A percentile compares a stretch with the other conserved stretches of the same genome.
Conservation (phyloP, 2,113 vertebrate species). For the Nibea albiflora region DNA sequence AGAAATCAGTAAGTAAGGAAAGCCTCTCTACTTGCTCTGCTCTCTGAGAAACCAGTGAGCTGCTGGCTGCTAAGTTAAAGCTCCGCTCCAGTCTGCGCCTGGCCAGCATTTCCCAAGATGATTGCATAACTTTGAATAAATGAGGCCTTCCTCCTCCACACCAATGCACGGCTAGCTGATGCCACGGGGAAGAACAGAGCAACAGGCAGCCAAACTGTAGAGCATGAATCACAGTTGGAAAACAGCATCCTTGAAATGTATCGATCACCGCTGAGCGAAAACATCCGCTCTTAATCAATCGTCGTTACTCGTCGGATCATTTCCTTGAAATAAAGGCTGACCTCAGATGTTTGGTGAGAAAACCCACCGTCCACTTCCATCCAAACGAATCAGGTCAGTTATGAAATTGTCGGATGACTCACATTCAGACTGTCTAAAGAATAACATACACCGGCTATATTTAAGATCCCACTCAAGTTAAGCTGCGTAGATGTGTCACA, state of each 20-base stretch:
- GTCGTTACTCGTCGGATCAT: not conserved
- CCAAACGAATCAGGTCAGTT: not conserved
- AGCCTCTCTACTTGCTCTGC: constrained; percentile 56
- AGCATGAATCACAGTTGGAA: constrained; percentile 60
- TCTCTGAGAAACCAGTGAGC: constrained; percentile 58
- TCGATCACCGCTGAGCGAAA: constrained; percentile 23
- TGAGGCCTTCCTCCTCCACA: constrained; percentile 81
- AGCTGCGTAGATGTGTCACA: not conserved
- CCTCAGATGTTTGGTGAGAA: not conserved
- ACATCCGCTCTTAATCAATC: constrained; percentile 35
- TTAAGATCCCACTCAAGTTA: constrained; percentile 1
- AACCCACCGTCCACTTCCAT: not conserved
- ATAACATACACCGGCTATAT: not conserved
- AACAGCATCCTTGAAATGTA: constrained; percentile 42
- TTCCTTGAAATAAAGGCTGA: not conserved
- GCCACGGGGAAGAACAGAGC: constrained; percentile 64
- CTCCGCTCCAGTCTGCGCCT: constrained; percentile 64
- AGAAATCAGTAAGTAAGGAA: constrained; percentile 37
- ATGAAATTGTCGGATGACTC: not conserved
- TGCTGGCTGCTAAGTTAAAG: constrained; percentile 63
- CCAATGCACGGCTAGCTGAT: constrained; percentile 58
- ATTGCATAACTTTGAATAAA: constrained; percentile 83
- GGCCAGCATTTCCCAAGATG: constrained; percentile 77
- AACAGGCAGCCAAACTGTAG: constrained; percentile 74
- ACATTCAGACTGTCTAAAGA: constrained; percentile 1